Evolutionary conservation across 2,888 invertebrate species (phyloP).

Genomic region (Oithona nana): DNA sequence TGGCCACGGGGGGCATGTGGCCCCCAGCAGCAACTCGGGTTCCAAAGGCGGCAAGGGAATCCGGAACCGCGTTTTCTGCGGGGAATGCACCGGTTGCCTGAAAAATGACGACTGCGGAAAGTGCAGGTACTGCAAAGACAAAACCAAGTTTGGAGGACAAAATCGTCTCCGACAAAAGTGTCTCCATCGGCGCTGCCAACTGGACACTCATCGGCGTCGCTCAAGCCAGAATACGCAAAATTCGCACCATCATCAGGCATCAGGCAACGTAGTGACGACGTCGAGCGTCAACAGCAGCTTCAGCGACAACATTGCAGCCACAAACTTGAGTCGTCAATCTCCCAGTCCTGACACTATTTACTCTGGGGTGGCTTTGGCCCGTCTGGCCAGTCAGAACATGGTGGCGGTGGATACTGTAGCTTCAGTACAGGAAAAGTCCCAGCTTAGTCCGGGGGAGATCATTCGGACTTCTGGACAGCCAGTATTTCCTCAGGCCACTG

Average conservation of each 20-base stretch:
- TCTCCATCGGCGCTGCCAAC: constrained; percentile 16
- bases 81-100: constrained; percentile 16
- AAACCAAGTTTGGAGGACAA: constrained; percentile 17
- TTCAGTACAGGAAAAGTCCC: neutral
- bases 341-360: constrained; percentile 9
- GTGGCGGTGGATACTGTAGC: neutral
- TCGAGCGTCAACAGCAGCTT: neutral
- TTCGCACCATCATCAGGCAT: no score
- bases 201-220: constrained; percentile 15
- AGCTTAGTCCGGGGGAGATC: neutral
- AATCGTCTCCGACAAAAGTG: constrained; percentile 17
- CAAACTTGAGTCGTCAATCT: neutral
- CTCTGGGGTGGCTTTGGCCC: constrained; percentile 13
- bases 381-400: constrained; percentile 1
- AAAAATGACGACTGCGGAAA: constrained; percentile 16
- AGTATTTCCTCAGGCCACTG: neutral
- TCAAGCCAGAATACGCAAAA: neutral
- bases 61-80: constrained; percentile 17
- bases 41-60: constrained; percentile 15
- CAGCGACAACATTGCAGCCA: neutral
- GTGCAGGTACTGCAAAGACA: constrained; percentile 16
- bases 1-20: neutral
- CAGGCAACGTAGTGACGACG: neutral
- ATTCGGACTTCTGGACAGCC: neutral
- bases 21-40: neutral